These are phyloP conservation scores for Syngnathus scovelli DNA, from an alignment of 2,113 vertebrate species.

Conservation along the genomic window DNA sequence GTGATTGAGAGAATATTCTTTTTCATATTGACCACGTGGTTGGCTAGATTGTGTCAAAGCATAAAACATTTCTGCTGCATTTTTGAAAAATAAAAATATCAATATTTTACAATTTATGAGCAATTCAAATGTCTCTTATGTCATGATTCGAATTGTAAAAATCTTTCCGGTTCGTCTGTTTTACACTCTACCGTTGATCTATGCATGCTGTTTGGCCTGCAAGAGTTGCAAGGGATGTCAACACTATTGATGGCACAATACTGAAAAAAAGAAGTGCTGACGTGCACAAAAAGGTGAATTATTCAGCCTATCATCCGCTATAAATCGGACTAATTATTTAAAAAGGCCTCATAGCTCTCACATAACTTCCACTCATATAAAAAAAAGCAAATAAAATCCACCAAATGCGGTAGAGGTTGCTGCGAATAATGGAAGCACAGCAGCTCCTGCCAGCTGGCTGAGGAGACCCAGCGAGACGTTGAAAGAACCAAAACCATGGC, in stretches of 20 bases:
- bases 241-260: neutral
- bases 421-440: conserved; percentile 47
- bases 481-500: conserved; percentile 55
- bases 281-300: neutral
- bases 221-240: neutral
- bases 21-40: conserved; percentile 83
- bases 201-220: neutral
- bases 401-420: conserved; percentile 23
- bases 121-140: conserved; percentile 49
- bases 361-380: neutral
- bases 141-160: conserved; percentile 21
- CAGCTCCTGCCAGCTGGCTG: conserved; percentile 62
- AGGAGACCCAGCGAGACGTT: conserved; percentile 50
- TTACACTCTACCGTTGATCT: neutral
- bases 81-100: conserved; percentile 94
- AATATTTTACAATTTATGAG: conserved; percentile 79
- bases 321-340: neutral
- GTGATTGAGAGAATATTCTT: conserved; percentile 52
- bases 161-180: neutral
- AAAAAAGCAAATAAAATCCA: conserved; percentile 9
- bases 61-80: conserved; percentile 92
- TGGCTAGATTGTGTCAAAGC: conserved; percentile 87
- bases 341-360: neutral
- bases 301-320: conserved; percentile 1
- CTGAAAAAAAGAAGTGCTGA: neutral